phyloP scores from a whole-genome alignment of 1,140 invertebrate genomes.

The Zelostemma sp. region DNA sequence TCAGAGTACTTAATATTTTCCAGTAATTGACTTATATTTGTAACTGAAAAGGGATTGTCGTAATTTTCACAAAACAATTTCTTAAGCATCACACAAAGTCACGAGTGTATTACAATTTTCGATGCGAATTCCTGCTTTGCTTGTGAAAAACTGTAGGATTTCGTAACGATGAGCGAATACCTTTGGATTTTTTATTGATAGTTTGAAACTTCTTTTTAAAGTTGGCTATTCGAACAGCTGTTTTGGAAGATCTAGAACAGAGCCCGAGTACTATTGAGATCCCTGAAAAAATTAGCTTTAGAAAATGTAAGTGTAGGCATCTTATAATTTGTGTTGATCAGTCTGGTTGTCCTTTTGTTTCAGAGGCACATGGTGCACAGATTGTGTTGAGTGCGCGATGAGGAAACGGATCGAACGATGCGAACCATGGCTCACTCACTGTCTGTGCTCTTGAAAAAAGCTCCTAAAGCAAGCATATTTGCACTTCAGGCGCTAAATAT shows the following conservation, averaged over 20 bases:
- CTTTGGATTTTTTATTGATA: too few relatives aligned
- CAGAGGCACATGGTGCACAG: conserved; percentile 80
- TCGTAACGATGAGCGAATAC: too few relatives aligned
- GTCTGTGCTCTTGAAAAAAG: conserved; percentile 61
- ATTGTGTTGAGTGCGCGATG: conserved; percentile 69
- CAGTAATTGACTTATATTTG: too few relatives aligned
- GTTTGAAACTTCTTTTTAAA: too few relatives aligned
- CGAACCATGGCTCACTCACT: conserved; percentile 67
- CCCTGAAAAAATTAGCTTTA: conserved; percentile 5
- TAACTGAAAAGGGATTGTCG: too few relatives aligned
- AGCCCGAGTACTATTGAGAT: neutral
- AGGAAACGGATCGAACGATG: conserved; percentile 51
- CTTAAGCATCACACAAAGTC: too few relatives aligned
- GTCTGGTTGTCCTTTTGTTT: conserved; percentile 78
- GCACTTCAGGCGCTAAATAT: conserved; percentile 46
- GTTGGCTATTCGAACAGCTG: conserved; percentile 22
- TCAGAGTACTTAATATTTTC: too few relatives aligned
- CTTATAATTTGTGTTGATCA: conserved; percentile 72
- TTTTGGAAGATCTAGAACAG: conserved; percentile 55
- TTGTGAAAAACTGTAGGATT: too few relatives aligned
- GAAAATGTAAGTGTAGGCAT: conserved; percentile 61
- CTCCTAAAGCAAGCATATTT: conserved; percentile 56
- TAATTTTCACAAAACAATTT: too few relatives aligned
- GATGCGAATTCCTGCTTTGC: too few relatives aligned
- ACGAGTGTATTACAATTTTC: too few relatives aligned